Conservation (phyloP, 2,797 vertebrate genomes). For the Huso huso region DNA sequence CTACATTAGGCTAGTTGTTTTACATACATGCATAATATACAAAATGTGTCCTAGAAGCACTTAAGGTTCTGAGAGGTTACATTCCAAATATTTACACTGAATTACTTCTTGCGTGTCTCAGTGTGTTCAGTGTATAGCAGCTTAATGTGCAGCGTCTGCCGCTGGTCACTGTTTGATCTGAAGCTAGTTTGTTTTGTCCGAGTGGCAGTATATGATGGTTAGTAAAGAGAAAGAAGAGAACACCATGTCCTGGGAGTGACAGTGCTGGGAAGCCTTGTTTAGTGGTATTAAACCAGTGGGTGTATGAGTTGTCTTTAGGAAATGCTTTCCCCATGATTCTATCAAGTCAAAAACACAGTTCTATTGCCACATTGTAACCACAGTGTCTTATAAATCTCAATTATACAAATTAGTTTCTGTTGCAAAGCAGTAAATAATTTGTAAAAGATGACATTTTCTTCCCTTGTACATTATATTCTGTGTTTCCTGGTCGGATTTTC, state of each 20-base stretch:
- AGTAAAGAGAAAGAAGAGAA: background rate
- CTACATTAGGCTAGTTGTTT: no score
- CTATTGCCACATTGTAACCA: constrained; percentile 11
- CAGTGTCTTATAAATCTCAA: constrained; percentile 16
- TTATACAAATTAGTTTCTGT: constrained; percentile 21
- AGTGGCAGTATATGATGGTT: background rate
- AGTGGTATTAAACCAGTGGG: constrained; percentile 8
- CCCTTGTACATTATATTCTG: constrained; percentile 13
- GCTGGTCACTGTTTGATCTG: no score
- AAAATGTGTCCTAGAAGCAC: no score
- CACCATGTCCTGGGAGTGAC: constrained; percentile 3
- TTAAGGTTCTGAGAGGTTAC: no score
- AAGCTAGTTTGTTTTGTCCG: no score
- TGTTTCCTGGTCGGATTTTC: no score
- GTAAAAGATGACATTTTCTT: constrained; percentile 21
- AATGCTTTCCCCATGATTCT: constrained; percentile 16
- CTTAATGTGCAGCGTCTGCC: no score
- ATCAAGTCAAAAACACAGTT: constrained; percentile 7
- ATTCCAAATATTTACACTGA: no score
- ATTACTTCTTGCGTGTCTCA: no score
- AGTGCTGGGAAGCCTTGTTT: background rate
- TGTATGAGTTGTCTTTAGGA: constrained; percentile 14
- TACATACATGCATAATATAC: no score
- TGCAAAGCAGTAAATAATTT: constrained; percentile 18
- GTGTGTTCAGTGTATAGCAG: no score